Conservation (phyloP, 2,797 vertebrate genomes). For the Limnodromus scolopaceus region DNA sequence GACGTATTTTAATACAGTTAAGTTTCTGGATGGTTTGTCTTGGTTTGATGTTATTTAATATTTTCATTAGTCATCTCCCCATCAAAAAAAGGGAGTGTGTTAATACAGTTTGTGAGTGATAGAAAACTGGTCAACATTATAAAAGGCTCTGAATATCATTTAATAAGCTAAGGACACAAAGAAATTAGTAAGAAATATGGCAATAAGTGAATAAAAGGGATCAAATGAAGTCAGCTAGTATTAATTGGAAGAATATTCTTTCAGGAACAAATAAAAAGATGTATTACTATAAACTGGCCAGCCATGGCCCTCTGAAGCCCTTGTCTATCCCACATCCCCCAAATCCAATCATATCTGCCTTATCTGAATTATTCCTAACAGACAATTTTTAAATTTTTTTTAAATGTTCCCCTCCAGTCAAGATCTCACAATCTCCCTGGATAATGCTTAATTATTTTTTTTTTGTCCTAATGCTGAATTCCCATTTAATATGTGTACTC, state of each 20-base stretch:
- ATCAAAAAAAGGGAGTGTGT: neutral
- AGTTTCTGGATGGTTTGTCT: neutral
- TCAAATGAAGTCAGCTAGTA: neutral
- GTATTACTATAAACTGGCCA: neutral
- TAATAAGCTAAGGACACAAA: neutral
- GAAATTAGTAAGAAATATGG: neutral
- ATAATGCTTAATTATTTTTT: neutral
- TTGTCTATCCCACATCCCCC: neutral
- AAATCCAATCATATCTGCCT: neutral
- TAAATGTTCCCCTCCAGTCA: neutral
- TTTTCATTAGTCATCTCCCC: neutral
- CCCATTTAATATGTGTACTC: neutral
- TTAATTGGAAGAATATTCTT: neutral
- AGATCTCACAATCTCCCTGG: neutral
- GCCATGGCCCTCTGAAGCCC: neutral
- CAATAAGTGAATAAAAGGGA: neutral
- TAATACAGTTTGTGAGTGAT: neutral
- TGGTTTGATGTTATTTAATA: neutral
- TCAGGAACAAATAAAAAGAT: neutral
- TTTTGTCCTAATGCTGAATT: neutral
- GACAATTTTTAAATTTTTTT: neutral
- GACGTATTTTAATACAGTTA: neutral
- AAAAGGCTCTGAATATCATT: neutral
- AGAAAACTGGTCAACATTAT: neutral
- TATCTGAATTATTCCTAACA: neutral